phyloP scores from a whole-genome alignment of 2,113 vertebrate genomes.

The Pomatostomus ruficeps region DNA sequence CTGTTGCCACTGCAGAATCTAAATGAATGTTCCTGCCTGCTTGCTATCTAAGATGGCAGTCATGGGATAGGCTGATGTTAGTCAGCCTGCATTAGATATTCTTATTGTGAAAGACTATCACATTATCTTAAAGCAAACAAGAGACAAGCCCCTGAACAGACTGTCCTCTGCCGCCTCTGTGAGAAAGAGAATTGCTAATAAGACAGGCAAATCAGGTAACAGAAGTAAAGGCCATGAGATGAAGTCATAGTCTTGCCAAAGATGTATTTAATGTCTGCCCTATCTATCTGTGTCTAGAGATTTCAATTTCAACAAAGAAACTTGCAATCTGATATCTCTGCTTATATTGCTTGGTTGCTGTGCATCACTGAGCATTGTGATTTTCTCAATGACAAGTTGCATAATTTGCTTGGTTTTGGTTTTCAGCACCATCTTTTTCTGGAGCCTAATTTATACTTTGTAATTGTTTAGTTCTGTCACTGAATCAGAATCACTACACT shows the following conservation, averaged over 20 bases:
- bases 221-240: background rate
- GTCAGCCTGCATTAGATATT: background rate
- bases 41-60: background rate
- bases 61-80: background rate
- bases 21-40: background rate
- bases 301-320: constrained; percentile 25
- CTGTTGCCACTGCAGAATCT: background rate
- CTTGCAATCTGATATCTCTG: background rate
- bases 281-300: background rate
- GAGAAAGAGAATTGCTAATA: background rate
- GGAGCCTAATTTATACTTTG: background rate
- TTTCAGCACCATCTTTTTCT: background rate
- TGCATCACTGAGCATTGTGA: background rate
- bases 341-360: background rate
- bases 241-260: background rate
- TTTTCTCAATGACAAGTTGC: background rate
- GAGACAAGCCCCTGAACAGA: background rate
- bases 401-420: background rate
- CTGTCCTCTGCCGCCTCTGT: background rate
- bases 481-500: background rate
- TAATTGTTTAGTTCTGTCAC: background rate
- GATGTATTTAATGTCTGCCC: background rate
- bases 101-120: background rate
- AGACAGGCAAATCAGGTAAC: background rate
- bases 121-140: background rate